Evolutionary conservation across 2,113 vertebrate species (phyloP).

Genomic region (Balaeniceps rex): DNA sequence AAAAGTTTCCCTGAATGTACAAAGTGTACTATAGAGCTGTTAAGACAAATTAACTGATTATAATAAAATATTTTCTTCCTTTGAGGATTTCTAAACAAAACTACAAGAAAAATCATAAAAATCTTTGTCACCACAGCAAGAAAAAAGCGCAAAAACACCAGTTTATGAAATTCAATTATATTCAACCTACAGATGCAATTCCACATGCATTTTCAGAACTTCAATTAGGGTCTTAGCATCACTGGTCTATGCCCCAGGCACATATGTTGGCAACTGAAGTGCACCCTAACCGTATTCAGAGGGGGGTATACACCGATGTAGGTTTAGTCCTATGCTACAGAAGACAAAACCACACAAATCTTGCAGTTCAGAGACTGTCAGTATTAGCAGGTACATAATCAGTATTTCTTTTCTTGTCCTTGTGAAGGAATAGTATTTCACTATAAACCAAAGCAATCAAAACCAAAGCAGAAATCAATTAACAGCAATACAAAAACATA

Average conservation of each 20-base stretch:
- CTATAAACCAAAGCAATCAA: neutral
- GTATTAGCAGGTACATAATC: neutral
- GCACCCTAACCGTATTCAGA: neutral
- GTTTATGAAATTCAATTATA: neutral
- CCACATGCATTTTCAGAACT: neutral
- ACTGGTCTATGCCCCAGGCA: neutral
- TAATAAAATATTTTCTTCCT: neutral
- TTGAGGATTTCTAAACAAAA: neutral
- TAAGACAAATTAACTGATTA: neutral
- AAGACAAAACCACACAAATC: neutral
- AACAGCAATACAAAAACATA: neutral
- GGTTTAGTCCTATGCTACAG: neutral
- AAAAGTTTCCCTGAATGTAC: neutral
- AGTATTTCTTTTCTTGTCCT: neutral
- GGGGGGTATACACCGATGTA: neutral
- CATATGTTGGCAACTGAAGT: neutral
- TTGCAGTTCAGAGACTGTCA: neutral
- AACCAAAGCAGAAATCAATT: neutral
- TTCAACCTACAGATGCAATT: neutral
- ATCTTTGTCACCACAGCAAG: neutral
- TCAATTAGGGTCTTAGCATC: neutral
- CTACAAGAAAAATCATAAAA: neutral
- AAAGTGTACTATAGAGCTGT: neutral
- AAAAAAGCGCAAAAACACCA: neutral
- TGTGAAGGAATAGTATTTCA: neutral